phyloP scores from a whole-genome alignment of 2,797 vertebrate species.

The Rousettus madagascariensis region DNA sequence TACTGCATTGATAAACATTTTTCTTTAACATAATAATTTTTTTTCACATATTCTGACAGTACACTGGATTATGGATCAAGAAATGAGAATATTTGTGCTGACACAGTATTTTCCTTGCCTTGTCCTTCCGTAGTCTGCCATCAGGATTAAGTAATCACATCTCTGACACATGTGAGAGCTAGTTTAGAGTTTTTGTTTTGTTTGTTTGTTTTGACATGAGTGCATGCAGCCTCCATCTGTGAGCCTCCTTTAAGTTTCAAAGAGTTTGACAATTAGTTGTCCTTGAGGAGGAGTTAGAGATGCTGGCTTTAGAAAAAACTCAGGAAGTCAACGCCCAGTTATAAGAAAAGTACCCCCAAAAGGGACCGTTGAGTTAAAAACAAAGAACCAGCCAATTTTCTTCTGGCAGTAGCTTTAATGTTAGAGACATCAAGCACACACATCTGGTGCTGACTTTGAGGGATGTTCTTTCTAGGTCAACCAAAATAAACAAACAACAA shows the following conservation, averaged over 20 bases:
- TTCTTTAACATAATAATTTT: neutral
- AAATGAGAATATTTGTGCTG: neutral
- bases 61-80: neutral
- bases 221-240: neutral
- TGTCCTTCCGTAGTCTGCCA: fast-evolving
- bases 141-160: neutral
- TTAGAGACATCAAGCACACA: neutral
- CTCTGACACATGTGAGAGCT: neutral
- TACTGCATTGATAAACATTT: neutral
- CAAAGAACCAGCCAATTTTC: neutral
- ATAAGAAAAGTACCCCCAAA: neutral
- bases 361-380: neutral
- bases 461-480: neutral
- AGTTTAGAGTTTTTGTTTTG: neutral
- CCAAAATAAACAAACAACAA: neutral
- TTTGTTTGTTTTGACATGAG: neutral
- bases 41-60: neutral
- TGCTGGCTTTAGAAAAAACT: neutral
- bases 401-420: neutral
- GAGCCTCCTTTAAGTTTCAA: neutral
- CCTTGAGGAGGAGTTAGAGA: neutral
- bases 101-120: neutral
- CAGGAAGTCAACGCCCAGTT: neutral
- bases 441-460: neutral
- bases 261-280: neutral